phyloP scores from a whole-genome alignment of 1,140 invertebrate species.

The Globodera rostochiensis region DNA sequence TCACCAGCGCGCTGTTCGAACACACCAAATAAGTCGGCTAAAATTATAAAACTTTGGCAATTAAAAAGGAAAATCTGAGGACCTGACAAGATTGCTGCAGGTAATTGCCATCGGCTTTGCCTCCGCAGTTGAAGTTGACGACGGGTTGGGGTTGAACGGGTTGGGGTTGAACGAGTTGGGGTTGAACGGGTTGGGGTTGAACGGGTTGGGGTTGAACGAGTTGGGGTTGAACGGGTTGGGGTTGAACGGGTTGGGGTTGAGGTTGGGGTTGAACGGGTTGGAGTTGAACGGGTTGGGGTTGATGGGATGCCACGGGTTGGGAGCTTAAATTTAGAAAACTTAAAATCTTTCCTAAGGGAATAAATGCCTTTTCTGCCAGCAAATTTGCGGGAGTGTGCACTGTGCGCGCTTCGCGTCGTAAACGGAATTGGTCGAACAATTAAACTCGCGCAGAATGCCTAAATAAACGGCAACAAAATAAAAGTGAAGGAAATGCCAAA shows the following conservation, averaged over 20 bases:
- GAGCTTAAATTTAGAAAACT: neutral
- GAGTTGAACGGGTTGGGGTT: neutral
- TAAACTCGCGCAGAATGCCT: neutral
- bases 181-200: neutral
- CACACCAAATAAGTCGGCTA: constrained; percentile 1
- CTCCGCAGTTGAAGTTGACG: constrained; percentile 12
- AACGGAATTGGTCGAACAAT: constrained; percentile 9
- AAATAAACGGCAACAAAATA: neutral
- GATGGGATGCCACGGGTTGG: neutral
- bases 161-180: neutral
- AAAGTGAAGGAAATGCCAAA: neutral
- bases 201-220: neutral
- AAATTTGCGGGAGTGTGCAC: neutral
- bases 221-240: neutral
- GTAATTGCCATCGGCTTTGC: constrained; percentile 28
- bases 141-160: neutral
- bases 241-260: neutral
- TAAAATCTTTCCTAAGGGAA: neutral
- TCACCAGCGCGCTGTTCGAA: neutral
- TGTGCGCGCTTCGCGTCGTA: neutral
- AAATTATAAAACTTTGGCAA: neutral
- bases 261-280: neutral
- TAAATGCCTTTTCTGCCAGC: neutral
- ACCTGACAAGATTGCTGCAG: constrained; percentile 11
- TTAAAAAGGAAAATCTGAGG: neutral